phyloP scores from a whole-genome alignment of 2,888 invertebrate species.

The Deilephila porcellus region DNA sequence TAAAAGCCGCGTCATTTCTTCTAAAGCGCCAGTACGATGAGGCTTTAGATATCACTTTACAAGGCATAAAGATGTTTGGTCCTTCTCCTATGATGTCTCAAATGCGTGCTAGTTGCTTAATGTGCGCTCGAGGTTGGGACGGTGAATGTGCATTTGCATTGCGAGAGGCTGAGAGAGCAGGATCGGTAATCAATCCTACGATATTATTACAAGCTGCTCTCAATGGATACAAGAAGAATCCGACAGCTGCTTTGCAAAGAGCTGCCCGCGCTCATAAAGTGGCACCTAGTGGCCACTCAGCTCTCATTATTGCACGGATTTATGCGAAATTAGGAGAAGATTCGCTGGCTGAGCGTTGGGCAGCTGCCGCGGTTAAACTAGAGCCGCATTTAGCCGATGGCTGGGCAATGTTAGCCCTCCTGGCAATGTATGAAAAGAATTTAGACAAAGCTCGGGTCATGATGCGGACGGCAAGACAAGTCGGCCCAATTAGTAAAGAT shows the following conservation, averaged over 20 bases:
- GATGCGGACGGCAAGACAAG: conserved; percentile 72
- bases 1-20: conserved; percentile 65
- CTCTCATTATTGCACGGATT: conserved; percentile 66
- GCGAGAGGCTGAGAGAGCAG: conserved; percentile 61
- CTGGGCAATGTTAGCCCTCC: conserved; percentile 71
- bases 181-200: conserved; percentile 57
- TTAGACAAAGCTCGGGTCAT: conserved; percentile 64
- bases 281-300: conserved; percentile 67
- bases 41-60: conserved; percentile 57
- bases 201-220: conserved; percentile 66
- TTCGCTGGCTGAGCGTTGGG: conserved; percentile 71
- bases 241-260: conserved; percentile 64
- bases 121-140: conserved; percentile 64
- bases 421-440: conserved; percentile 65
- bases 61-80: conserved; percentile 63
- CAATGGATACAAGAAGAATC: conserved; percentile 55
- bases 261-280: conserved; percentile 72
- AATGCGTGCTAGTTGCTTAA: conserved; percentile 66
- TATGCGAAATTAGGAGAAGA: conserved; percentile 60
- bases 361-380: conserved; percentile 66
- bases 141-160: conserved; percentile 63
- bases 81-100: conserved; percentile 68
- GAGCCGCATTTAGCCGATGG: conserved; percentile 74
- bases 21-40: conserved; percentile 54
- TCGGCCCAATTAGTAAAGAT: conserved; percentile 64